Evolutionary conservation across 1,140 invertebrate species (phyloP), one percentile per base, ranked within the genome.

Genomic region (Dreissena rostriformis): DNA sequence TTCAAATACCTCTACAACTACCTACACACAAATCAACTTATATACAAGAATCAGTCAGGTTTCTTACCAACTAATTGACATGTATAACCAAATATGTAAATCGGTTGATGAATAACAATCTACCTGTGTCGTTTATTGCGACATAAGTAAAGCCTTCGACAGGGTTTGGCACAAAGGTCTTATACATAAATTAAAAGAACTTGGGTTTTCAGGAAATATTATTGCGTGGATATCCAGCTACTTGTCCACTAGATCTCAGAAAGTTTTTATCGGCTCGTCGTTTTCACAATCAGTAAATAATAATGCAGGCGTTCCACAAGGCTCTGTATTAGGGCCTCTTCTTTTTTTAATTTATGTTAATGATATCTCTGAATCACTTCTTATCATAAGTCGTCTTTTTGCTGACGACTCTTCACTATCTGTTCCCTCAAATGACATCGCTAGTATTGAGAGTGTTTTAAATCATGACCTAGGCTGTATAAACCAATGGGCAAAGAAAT

Each of bases 41-140:
- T 80, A 53, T 73, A 24, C 39, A 8, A 65, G 49, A 67, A 67
- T 66, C 53, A 73, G n/a, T 72, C 75, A n/a, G 70, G 55, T 24
- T 80, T 79, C 26, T 22, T 63, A 70, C 53, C 72, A 85, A 74
- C 51, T 85, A 19, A 68, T 70, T 29, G 53, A 82, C 39, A 73
- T 73, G 12, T 51, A 73, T 26, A 5, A 15, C 19, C 71, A 73
- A 73, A 73, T 73, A 19, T 73, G 71, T 52, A 73, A 73, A 73
- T n/a, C 71, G 14, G 6, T 65, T 65, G 55, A 76, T 76, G 29
- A 76, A 28, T 65, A 39, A 76, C 28, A 28, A 68, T 68, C 55
- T 1, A 76, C 55, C 22, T 76, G 74, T 65, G 29, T 76, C 15
- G 51, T 76, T 28, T 76, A 63, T 66, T 76, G 74, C 15, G 74